Conservation (phyloP, 2,797 vertebrate genomes). For the Xiphophorus birchmanni region DNA sequence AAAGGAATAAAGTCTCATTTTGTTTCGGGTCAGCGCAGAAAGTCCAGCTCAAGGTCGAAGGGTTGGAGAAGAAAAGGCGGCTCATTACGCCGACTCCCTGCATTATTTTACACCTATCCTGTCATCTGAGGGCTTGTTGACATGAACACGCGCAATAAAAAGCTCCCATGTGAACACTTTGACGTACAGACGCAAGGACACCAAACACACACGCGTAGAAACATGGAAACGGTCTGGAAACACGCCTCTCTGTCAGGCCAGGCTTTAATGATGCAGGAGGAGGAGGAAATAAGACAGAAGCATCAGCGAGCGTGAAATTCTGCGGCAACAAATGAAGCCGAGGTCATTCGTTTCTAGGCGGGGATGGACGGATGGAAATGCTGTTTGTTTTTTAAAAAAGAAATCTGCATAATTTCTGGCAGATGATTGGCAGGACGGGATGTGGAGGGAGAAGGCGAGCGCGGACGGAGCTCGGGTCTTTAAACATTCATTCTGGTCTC, state of each 20-base stretch:
- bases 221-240: constrained; percentile 50
- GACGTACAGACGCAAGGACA: constrained; percentile 27
- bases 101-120: constrained; percentile 50
- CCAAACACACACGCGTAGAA: constrained; percentile 36
- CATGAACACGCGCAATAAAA: constrained; percentile 1
- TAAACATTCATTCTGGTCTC: constrained; percentile 53
- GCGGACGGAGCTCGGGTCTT: constrained; percentile 32
- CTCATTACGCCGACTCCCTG: constrained; percentile 43
- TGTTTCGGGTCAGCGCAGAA: constrained; percentile 7
- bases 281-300: constrained; percentile 14
- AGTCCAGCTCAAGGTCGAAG: constrained; percentile 55
- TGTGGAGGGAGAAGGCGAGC: constrained; percentile 35
- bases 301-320: background rate
- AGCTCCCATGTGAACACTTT: background rate
- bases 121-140: constrained; percentile 26
- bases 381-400: constrained; percentile 68
- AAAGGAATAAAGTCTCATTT: constrained; percentile 1
- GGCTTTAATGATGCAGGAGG: constrained; percentile 62
- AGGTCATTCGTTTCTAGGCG: constrained; percentile 59
- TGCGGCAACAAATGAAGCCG: constrained; percentile 48
- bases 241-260: constrained; percentile 60
- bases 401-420: constrained; percentile 77
- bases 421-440: constrained; percentile 79
- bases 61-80: constrained; percentile 43
- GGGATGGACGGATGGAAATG: constrained; percentile 27